Evolutionary conservation across 2,797 vertebrate genomes (phyloP).

Genomic region (Stomatorhinus walkeri): DNA sequence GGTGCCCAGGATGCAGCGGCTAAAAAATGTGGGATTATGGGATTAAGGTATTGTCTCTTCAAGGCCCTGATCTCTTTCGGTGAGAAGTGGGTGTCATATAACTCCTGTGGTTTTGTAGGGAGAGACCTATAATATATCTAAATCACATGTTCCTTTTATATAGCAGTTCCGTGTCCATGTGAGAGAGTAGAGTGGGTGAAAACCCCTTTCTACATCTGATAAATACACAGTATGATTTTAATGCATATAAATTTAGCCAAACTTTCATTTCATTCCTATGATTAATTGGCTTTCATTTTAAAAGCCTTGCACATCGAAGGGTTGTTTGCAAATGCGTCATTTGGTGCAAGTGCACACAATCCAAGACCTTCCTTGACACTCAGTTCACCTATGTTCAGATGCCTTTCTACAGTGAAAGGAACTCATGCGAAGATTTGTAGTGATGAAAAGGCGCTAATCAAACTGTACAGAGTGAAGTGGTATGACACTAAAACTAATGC

Average conservation of each 20-base stretch:
- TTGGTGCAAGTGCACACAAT: not conserved
- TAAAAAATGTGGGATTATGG: constrained; percentile 38
- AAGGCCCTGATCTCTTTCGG: constrained; percentile 18
- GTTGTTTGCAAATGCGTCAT: not conserved
- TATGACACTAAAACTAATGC: constrained; percentile 33
- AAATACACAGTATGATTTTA: not conserved
- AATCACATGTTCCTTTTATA: not conserved
- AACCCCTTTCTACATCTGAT: not conserved
- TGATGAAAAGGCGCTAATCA: constrained; percentile 25
- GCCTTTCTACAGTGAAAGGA: not conserved
- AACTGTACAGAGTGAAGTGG: constrained; percentile 12
- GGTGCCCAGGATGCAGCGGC: constrained; percentile 29
- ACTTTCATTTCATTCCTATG: not conserved
- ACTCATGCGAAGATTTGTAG: not conserved
- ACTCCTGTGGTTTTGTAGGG: not conserved
- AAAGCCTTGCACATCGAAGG: not conserved
- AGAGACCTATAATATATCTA: not conserved
- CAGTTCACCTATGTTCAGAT: not conserved
- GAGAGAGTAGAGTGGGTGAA: not conserved
- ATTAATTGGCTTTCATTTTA: not conserved
- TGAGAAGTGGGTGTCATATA: constrained; percentile 11
- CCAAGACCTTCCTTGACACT: constrained; percentile 18
- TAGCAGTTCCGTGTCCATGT: not conserved
- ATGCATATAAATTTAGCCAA: not conserved
- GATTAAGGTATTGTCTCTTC: constrained; percentile 31